These are phyloP conservation scores for Chrysaora quinquecirrha DNA, from an alignment of 30 jellyfish, hydroid and myxozoan genomes.

Conservation along the genomic window DNA sequence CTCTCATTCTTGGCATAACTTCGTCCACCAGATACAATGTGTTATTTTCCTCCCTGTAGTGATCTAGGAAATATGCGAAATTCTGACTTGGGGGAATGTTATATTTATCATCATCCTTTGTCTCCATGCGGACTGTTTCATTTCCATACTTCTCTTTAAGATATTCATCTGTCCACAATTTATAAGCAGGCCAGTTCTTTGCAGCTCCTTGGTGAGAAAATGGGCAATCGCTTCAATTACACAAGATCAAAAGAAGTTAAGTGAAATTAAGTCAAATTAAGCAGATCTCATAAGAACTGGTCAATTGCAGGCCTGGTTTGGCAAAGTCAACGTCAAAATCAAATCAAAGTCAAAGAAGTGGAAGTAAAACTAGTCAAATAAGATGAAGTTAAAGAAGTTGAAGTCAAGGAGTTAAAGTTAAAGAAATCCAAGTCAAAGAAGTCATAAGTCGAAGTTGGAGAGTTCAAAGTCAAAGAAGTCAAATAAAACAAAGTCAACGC, in stretches of 20 bases:
- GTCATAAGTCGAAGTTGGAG: too few species aligned
- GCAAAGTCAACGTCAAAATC: too few species aligned
- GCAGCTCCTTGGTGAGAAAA: conserved; percentile 69
- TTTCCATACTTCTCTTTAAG: conserved; percentile 67
- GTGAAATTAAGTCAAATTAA: too few species aligned
- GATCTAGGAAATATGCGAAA: conserved; percentile 55
- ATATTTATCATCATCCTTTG: conserved; percentile 84
- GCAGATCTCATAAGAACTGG: too few species aligned
- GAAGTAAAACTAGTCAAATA: too few species aligned
- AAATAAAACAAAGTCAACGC: too few species aligned
- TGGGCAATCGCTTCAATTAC: neutral
- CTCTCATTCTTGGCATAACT: conserved; percentile 83
- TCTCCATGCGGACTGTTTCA: conserved; percentile 70
- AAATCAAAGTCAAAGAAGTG: too few species aligned
- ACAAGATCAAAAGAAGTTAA: neutral
- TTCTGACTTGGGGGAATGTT: conserved; percentile 60
- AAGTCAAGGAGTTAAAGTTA: too few species aligned
- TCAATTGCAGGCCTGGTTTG: too few species aligned
- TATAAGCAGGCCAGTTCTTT: conserved; percentile 87
- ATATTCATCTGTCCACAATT: conserved; percentile 79
- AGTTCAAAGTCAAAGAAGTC: too few species aligned
- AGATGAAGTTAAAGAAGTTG: too few species aligned
- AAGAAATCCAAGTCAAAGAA: too few species aligned
- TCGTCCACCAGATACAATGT: conserved; percentile 80
- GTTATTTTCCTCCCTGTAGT: conserved; percentile 35